Percentiles rank a stretch among this genome's conserved stretches.
Conservation (phyloP, 64 coral and sea anemone species). For the Hydrozoanthus tunicans region DNA sequence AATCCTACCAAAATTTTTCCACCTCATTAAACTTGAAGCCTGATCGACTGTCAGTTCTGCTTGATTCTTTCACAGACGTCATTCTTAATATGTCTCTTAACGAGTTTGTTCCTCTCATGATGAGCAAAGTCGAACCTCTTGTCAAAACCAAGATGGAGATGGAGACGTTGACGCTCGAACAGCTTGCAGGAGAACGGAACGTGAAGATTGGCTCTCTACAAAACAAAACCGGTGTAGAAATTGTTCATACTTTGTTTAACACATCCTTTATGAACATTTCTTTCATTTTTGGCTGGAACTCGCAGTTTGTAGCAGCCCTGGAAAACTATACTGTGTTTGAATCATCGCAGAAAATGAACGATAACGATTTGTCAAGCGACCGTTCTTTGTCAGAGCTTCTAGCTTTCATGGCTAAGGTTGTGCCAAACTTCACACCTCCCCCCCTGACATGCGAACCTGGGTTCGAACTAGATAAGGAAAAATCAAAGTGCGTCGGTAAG, state of each 20-base stretch:
- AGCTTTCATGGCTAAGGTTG: constrained; percentile 28
- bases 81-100: constrained; percentile 58
- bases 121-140: constrained; percentile 33
- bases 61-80: background rate
- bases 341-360: constrained; percentile 16
- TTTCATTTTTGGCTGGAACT: constrained; percentile 66
- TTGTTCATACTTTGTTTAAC: constrained; percentile 43
- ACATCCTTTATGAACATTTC: constrained; percentile 60
- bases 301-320: constrained; percentile 16
- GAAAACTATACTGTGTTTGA: constrained; percentile 55
- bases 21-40: constrained; percentile 6
- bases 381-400: constrained; percentile 21
- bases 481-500: constrained; percentile 34
- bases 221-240: constrained; percentile 53
- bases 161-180: constrained; percentile 8
- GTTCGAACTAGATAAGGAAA: constrained; percentile 8
- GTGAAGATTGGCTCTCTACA: constrained; percentile 19
- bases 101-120: constrained; percentile 16
- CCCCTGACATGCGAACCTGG: constrained; percentile 13
- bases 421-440: constrained; percentile 22
- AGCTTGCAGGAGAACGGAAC: constrained; percentile 5
- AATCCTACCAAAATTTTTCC: constrained; percentile 17
- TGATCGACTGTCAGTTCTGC: constrained; percentile 52
- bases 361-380: constrained; percentile 21
- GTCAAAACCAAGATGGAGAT: constrained; percentile 37